Percentiles rank a stretch among this genome's conserved stretches.
These are phyloP conservation scores for Rattus norvegicus DNA, from an alignment of 2,113 vertebrate species.

Conservation along the genomic window DNA sequence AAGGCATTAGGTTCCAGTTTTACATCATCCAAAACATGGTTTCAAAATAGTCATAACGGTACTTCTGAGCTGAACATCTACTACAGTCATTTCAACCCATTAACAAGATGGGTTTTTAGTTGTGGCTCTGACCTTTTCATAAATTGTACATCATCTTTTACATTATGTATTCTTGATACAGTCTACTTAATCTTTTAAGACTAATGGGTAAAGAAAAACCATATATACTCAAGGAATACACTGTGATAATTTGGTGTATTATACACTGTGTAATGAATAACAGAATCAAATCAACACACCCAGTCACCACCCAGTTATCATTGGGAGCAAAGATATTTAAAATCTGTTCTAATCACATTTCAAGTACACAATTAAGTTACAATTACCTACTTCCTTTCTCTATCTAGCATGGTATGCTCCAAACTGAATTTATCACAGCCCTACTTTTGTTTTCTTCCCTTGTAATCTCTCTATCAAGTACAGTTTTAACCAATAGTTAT, in stretches of 20 bases:
- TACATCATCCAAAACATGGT: not conserved
- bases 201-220: not conserved
- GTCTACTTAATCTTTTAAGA: not conserved
- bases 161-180: conserved; percentile 11
- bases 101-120: not conserved
- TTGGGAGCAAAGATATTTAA: not conserved
- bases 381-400: conserved; percentile 17
- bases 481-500: conserved; percentile 2
- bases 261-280: not conserved
- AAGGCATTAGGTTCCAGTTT: conserved; percentile 11
- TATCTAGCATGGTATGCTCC: not conserved
- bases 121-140: conserved; percentile 13
- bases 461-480: conserved; percentile 7
- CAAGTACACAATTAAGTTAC: not conserved
- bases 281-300: not conserved
- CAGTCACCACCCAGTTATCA: not conserved
- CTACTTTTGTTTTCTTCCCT: not conserved
- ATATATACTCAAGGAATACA: not conserved
- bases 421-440: conserved; percentile 16
- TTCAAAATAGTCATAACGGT: conserved; percentile 21
- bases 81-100: conserved; percentile 23
- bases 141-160: conserved; percentile 19
- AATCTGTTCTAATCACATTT: not conserved
- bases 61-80: not conserved
- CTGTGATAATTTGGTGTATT: not conserved